Evolutionary conservation across 2,888 invertebrate species (phyloP), one percentile per base, ranked within the genome.

Genomic region (Plebejus anna): DNA sequence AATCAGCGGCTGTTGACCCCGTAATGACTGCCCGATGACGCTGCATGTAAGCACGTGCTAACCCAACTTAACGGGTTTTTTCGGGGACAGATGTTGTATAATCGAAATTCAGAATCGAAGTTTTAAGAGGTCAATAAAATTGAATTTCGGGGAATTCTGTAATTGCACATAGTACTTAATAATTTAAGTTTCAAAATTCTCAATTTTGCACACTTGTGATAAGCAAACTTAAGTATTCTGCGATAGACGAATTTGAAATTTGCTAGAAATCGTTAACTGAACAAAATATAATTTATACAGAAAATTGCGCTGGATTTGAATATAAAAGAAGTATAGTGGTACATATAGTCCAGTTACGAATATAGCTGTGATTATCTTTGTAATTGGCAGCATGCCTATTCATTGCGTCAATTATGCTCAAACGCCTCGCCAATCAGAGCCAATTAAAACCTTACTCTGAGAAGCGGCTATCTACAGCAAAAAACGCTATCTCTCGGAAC

Each of bases 21-120:
- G 84, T 93, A 94, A 94, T 94, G 94, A 93, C 90, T 91, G 90
- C 83, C 88, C 92, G 89, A 94, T 94, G 94, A 94, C 93, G 91
- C 78, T 92, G 94, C 94, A 93, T 84, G 89, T 87, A 84, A 86
- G 86, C 87, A 88, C 90, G 91, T 89, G 91, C 90, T 85, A 81
- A 83, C 82, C 83, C 82, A 83, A 81, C 81, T 82, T 81, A 79
- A 76, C 59, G 77, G 76, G 77, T 79, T 79, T 80, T 80, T 81
- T 79, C 77, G 73, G 78, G 76, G 79, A 80, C 80, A 81, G 80
- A 80, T 80, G 80, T 75, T 78, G 61, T 78, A 76, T 76, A 51
- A 73, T 73, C 73, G 51, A 73, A 72, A 55, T 73, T 73, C 51
- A 28, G 28, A 32, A 32, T 51, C 55, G 13, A 11, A 4, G 73